Evolutionary conservation across 2,113 vertebrate species (phyloP).

Genomic region (Hystrix cristata): DNA sequence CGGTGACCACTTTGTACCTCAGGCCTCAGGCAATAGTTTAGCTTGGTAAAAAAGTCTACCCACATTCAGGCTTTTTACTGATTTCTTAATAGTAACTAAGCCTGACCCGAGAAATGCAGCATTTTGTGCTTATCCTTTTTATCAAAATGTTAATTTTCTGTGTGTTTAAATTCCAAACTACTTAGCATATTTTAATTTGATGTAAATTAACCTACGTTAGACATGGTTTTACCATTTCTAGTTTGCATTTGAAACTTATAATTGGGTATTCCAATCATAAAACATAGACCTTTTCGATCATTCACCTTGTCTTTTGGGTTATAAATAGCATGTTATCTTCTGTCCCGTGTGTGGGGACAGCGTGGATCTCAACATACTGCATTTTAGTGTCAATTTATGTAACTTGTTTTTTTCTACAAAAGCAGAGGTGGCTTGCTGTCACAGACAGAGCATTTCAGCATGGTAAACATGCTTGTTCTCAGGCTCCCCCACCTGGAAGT

Average conservation of each 20-base stretch:
- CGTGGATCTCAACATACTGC: neutral
- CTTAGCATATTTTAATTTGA: conserved; percentile 4
- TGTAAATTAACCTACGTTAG: neutral
- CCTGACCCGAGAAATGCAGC: neutral
- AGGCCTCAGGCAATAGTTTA: no score
- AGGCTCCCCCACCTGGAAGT: neutral
- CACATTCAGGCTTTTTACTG: neutral
- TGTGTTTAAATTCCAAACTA: neutral
- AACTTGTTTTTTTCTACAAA: neutral
- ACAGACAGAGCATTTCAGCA: neutral
- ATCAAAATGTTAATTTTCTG: neutral
- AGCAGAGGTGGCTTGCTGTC: neutral
- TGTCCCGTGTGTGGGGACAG: neutral
- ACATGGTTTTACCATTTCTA: neutral
- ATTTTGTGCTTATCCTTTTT: neutral
- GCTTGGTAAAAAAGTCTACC: no score
- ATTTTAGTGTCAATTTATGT: neutral
- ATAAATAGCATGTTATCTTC: neutral
- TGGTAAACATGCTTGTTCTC: no score
- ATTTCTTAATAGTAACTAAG: neutral
- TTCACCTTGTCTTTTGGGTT: neutral
- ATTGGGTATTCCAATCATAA: neutral
- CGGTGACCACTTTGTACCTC: neutral
- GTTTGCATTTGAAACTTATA: neutral
- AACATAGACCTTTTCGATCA: neutral